phyloP scores from a whole-genome alignment of 2,113 vertebrate genomes.

The Anser cygnoides region DNA sequence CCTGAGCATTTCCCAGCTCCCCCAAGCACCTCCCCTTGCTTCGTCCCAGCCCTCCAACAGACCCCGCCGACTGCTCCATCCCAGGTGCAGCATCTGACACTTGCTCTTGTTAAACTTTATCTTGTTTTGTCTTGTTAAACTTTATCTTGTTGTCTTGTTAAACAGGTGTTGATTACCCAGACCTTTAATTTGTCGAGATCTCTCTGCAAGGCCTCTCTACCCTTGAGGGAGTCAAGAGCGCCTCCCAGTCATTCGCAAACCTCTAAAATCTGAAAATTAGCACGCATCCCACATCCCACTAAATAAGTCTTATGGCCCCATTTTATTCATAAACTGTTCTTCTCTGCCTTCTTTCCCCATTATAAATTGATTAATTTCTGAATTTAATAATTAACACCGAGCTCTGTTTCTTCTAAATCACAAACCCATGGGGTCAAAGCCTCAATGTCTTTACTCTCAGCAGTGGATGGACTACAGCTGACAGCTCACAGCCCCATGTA shows the following conservation, averaged over 20 bases:
- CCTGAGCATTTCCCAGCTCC: neutral
- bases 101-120: neutral
- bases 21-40: neutral
- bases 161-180: neutral
- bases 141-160: neutral
- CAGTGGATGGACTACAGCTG: neutral
- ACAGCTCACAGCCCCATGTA: fast-evolving
- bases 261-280: neutral
- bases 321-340: neutral
- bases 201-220: neutral
- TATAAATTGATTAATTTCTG: neutral
- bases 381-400: neutral
- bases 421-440: fast-evolving
- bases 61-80: no score
- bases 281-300: neutral
- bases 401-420: neutral
- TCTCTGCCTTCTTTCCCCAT: neutral
- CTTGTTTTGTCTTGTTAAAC: neutral
- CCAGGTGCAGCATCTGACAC: neutral
- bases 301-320: neutral
- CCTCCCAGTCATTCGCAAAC: neutral
- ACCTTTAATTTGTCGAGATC: neutral
- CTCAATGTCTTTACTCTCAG: neutral
- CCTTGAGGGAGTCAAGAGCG: neutral
- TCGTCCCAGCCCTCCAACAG: neutral